A percentile compares a stretch with the other conserved stretches of the same genome.
phyloP scores from a whole-genome alignment of 1,140 invertebrate species.

The Drosophila oshimai region DNA sequence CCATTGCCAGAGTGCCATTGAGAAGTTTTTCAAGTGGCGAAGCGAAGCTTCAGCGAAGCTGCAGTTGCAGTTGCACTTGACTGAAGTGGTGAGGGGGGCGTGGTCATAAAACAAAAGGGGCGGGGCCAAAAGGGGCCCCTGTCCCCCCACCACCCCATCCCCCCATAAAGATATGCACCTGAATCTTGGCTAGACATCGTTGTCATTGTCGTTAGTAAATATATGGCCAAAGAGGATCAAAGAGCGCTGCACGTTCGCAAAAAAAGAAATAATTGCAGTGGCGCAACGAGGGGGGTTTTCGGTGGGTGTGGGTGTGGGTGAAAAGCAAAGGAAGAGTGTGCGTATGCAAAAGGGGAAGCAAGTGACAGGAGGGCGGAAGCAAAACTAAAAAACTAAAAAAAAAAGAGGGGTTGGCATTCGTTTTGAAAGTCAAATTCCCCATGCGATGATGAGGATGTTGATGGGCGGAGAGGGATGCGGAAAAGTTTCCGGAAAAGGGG shows the following conservation, averaged over 20 bases:
- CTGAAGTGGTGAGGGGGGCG: slow-evolving; percentile 67
- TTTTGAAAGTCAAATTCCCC: slow-evolving; percentile 61
- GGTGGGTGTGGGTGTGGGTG: neutral
- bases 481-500: no score
- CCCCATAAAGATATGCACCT: slow-evolving; percentile 25
- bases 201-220: slow-evolving; percentile 76
- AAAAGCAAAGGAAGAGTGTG: slow-evolving; percentile 27
- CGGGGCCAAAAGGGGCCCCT: neutral
- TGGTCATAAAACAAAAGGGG: slow-evolving; percentile 68
- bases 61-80: slow-evolving; percentile 76
- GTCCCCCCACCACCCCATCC: neutral
- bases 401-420: slow-evolving; percentile 2
- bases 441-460: slow-evolving; percentile 20
- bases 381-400: neutral
- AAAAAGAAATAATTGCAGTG: slow-evolving; percentile 53
- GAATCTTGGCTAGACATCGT: slow-evolving; percentile 59
- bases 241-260: slow-evolving; percentile 50
- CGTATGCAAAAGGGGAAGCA: neutral
- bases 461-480: no score
- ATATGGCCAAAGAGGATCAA: slow-evolving; percentile 75
- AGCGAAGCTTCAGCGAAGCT: slow-evolving; percentile 62
- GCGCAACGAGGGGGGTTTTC: neutral
- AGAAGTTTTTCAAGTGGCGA: slow-evolving; percentile 73
- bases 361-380: neutral
- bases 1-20: slow-evolving; percentile 63